These are phyloP conservation scores for Scartelaos histophorus DNA, from an alignment of 2,113 vertebrate species.

Conservation along the genomic window DNA sequence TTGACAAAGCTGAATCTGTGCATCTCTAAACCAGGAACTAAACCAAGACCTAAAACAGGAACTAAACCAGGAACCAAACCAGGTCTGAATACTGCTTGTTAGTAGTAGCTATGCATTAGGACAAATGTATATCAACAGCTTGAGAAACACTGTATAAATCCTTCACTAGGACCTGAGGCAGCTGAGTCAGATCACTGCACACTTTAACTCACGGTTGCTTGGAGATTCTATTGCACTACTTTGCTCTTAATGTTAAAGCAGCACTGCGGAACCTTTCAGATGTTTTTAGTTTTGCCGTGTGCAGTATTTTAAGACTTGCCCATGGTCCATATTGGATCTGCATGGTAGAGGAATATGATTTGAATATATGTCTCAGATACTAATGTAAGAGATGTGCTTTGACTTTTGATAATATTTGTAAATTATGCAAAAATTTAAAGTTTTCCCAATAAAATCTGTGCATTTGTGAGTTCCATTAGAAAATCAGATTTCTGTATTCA, in stretches of 20 bases:
- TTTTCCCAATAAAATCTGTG: background rate
- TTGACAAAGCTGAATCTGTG: too few relatives aligned
- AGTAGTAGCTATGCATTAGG: too few relatives aligned
- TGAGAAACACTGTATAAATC: background rate
- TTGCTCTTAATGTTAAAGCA: background rate
- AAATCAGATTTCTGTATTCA: too few relatives aligned
- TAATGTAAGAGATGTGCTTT: background rate
- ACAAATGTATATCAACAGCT: background rate
- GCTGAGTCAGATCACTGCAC: too few relatives aligned
- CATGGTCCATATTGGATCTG: slow-evolving; percentile 20
- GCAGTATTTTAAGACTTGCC: background rate
- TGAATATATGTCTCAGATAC: background rate
- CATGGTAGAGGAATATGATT: too few relatives aligned
- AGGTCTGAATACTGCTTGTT: too few relatives aligned
- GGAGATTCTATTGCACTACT: background rate
- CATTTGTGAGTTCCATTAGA: background rate
- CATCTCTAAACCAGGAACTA: too few relatives aligned
- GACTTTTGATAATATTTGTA: background rate
- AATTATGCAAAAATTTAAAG: background rate
- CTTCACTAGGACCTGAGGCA: too few relatives aligned
- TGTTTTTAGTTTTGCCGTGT: background rate
- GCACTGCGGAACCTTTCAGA: background rate
- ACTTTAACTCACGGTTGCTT: too few relatives aligned
- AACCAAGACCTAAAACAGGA: too few relatives aligned
- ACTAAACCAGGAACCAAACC: too few relatives aligned